phyloP scores from a whole-genome alignment of 2,797 vertebrate genomes.

The Acipenser ruthenus region DNA sequence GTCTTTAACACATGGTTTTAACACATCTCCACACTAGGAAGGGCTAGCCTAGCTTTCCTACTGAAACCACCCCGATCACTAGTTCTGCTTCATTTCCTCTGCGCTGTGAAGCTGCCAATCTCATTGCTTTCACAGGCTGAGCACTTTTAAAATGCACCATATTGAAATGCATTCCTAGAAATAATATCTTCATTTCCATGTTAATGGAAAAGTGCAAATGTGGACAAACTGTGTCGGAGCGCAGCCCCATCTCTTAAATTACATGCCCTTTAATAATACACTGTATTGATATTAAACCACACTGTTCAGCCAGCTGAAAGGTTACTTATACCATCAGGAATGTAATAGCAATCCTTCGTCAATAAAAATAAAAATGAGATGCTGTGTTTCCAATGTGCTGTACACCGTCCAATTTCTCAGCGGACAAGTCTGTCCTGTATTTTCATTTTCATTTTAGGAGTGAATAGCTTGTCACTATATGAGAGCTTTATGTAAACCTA shows the following conservation, averaged over 20 bases:
- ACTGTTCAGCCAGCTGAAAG: not conserved
- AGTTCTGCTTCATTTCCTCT: conserved; percentile 35
- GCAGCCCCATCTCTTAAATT: not conserved
- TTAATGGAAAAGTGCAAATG: conserved; percentile 8
- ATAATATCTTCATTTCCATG: conserved; percentile 14
- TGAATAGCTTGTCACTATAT: not conserved
- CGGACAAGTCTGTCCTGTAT: not conserved
- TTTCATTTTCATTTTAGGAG: not conserved
- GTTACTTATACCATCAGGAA: not conserved
- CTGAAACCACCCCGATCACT: not conserved
- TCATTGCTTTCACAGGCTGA: conserved; percentile 18
- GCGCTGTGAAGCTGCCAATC: conserved; percentile 30
- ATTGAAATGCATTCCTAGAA: conserved; percentile 18
- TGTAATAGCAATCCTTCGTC: not conserved
- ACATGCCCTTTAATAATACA: not conserved
- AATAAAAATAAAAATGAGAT: not conserved
- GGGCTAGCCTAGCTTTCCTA: too few species aligned
- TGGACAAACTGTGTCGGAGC: not conserved
- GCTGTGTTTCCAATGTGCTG: not conserved
- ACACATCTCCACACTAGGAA: too few species aligned
- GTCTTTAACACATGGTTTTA: too few species aligned
- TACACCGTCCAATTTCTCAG: not conserved
- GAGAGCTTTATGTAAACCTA: not conserved
- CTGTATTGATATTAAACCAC: not conserved
- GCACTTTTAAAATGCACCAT: conserved; percentile 16